Evolutionary conservation across 2,888 invertebrate species (phyloP), one percentile per base, ranked within the genome.

Genomic region (Cylindroiulus punctatus): DNA sequence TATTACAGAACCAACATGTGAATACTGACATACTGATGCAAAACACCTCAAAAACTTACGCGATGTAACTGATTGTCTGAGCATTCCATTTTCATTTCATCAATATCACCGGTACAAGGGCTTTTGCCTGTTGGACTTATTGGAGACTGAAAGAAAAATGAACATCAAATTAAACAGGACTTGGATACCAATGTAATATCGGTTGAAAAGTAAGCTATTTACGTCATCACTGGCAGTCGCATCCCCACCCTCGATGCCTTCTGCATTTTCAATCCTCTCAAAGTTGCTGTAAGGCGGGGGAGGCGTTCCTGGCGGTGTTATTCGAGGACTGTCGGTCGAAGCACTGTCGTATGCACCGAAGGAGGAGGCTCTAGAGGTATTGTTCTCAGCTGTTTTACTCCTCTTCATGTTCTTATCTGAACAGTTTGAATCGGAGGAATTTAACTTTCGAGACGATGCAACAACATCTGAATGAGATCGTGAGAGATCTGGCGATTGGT

Each of bases 271-370:
- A 12, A 47, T 57, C 42, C 85, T 30, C 47, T 87, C 81, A 82
- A 83, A 85, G 87, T 87, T 86, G 65, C 87, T 85, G 91, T 96
- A 96, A 0, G 96, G 96, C 30, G 96, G 96, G 26, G 96, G 96
- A 81, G 96, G 96, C n/a, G 96, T 96, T 86, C 96, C 96, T 1
- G 96, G 95, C 84, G 95, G 95, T 30, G 95, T 94, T 83, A 86
- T 82, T 36, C 88, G 81, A 10, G 88, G 88, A 85, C 88, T 88
- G 26, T 86, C 86, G n/a, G 86, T 88, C 19, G 84, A 86, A 40
- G 87, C 36, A 57, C 87, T 87, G 30, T 88, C 88, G 40, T 85
- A 88, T 3, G 87, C 85, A 26, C 88, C 88, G 65, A 88, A 88
- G n/a, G 88, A 88, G n/a, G 88, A 87, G n/a, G 87, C 86, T 57